Evolutionary conservation across 2,113 vertebrate species (phyloP), one percentile per base, ranked within the genome.

Genomic region (Zapornia atra): DNA sequence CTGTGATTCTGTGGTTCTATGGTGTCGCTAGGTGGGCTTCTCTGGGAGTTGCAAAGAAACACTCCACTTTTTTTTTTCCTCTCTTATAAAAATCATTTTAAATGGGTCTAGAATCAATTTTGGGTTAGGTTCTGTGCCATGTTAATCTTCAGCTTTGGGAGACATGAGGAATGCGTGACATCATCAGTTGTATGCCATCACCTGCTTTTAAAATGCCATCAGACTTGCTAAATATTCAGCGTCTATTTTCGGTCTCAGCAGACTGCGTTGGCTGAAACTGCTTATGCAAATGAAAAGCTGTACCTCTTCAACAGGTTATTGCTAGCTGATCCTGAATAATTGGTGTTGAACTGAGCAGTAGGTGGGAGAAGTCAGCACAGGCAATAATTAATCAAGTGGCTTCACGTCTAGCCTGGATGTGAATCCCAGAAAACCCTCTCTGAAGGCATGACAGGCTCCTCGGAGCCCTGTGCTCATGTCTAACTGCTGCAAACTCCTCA

Each of bases 221-320:
- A 94, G 92, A 94, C 92, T 96, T 71, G 88, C 91, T 95, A 91
- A 96, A 95, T 95, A 92, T 94, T 92, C 95, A 95, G 86, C 29
- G 86, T 94, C 63, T 92, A 51, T 88, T 94, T 96, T 96, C 88
- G 86, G 81, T 84, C 96, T 96, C 86, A 78, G 53, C 91, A 95
- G 94, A 91, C 88, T 91, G 89, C 92, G 92, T 94, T 95, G 94
- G 91, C 94, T 96, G 94, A 95, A 95, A 84, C 92, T 84, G 51
- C 70, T 53, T 78, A 95, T 92, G 93, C 86, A 96, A 95, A 95
- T 96, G 89, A 89, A 76, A 84, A 96, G 89, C 95, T 88, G 93
- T 84, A 94, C 86, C 77, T 94, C 91, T 95, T 91, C 95, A 96
- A 91, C 85, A 91, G 91, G 69, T 87, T 79, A 48, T 91, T 87